These are phyloP conservation scores for Camponotus pennsylvanicus DNA, from an alignment of 1,140 invertebrate species.

Conservation along the genomic window DNA sequence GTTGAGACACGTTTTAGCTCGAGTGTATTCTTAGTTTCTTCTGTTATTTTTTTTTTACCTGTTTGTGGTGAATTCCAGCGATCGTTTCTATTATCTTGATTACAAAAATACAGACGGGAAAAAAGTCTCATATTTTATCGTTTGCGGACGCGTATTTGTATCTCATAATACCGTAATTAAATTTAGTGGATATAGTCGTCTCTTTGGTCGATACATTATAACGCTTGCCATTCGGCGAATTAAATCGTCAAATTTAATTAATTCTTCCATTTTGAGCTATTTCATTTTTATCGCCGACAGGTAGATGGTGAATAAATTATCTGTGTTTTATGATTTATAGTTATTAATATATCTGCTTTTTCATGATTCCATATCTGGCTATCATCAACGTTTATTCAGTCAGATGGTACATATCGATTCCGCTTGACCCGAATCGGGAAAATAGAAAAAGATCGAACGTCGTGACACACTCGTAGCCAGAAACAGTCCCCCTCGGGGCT, in stretches of 20 bases:
- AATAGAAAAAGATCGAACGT: conserved; percentile 38
- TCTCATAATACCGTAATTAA: background rate
- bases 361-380: background rate
- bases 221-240: conserved; percentile 16
- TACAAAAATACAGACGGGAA: background rate
- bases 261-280: background rate
- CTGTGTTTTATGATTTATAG: conserved; percentile 37
- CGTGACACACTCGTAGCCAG: conserved; percentile 8
- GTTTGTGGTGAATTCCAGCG: background rate
- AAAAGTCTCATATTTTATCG: conserved; percentile 10
- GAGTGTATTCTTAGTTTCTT: background rate
- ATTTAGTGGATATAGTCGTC: background rate
- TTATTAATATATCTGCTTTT: background rate
- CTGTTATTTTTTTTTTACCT: background rate
- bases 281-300: conserved; percentile 14
- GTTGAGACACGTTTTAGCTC: background rate
- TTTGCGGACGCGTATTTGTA: background rate
- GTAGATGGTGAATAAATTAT: background rate
- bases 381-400: conserved; percentile 15
- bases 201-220: too few relatives aligned
- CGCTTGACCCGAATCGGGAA: conserved; percentile 51
- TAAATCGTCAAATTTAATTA: conserved; percentile 28
- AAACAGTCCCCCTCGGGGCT: conserved; percentile 37
- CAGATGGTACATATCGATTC: conserved; percentile 58
- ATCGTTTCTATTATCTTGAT: background rate